Evolutionary conservation across 1,140 invertebrate species (phyloP).

Genomic region (Brevipalpus yothersi): DNA sequence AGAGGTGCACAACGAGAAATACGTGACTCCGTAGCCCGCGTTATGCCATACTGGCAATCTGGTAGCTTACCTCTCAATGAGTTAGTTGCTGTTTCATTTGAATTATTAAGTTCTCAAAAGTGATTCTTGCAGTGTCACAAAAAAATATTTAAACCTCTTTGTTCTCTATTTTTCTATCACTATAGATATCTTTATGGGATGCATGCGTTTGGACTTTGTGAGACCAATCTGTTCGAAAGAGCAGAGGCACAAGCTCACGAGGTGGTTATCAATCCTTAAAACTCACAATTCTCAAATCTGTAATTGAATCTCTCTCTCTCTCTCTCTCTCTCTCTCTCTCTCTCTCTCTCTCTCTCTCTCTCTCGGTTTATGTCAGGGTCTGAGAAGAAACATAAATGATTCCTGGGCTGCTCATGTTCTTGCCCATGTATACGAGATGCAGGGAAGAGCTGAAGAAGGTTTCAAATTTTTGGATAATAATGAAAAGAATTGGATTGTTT

Average conservation of each 20-base stretch:
- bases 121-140: too few species aligned
- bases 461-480: constrained; percentile 25
- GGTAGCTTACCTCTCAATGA: constrained; percentile 22
- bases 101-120: too few species aligned
- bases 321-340: too few species aligned
- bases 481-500: constrained; percentile 25
- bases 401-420: constrained; percentile 31
- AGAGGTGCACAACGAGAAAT: constrained; percentile 21
- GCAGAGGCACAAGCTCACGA: constrained; percentile 22
- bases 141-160: background rate
- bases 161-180: background rate
- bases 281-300: too few species aligned
- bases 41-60: constrained; percentile 24
- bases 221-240: constrained; percentile 24
- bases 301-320: too few species aligned
- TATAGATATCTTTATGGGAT: constrained; percentile 28
- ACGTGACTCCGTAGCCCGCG: constrained; percentile 25
- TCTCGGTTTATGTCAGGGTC: constrained; percentile 16
- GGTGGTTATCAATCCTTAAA: too few species aligned
- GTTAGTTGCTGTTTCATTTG: constrained; percentile 14
- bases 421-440: constrained; percentile 31
- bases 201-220: constrained; percentile 30
- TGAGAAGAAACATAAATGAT: constrained; percentile 23
- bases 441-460: constrained; percentile 23
- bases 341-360: too few species aligned